Conservation (phyloP, 2,797 vertebrate species). For the Pyrocephalus nanus region DNA sequence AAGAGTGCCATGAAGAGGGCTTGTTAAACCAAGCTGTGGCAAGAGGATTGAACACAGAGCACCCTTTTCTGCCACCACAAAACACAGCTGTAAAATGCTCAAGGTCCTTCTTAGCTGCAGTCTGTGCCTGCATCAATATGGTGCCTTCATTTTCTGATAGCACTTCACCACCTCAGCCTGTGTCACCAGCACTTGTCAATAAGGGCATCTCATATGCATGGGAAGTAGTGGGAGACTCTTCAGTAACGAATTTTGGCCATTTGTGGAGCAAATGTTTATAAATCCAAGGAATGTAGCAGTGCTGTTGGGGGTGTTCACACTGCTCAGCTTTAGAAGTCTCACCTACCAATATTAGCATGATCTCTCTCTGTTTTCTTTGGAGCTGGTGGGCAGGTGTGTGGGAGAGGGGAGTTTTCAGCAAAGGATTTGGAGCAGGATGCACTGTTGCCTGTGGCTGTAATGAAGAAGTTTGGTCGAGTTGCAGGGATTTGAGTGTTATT, state of each 20-base stretch:
- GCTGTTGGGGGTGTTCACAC: neutral
- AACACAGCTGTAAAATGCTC: neutral
- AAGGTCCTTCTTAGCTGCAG: neutral
- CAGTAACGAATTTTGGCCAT: neutral
- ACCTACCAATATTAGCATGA: neutral
- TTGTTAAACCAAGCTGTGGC: neutral
- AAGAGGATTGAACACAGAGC: neutral
- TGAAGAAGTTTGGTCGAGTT: neutral
- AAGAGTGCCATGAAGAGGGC: neutral
- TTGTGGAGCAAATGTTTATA: neutral
- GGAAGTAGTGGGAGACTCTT: neutral
- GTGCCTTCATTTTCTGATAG: neutral
- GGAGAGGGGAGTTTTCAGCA: neutral
- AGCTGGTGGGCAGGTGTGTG: neutral
- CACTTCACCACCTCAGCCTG: neutral
- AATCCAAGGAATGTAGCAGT: neutral
- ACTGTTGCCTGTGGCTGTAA: neutral
- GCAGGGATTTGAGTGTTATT: neutral
- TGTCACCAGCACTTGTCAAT: neutral
- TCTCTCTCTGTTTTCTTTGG: neutral
- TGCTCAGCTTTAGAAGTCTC: neutral
- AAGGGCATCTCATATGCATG: neutral
- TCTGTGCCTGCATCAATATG: neutral
- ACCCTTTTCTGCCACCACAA: neutral
- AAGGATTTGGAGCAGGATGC: neutral